Evolutionary conservation across 2,888 invertebrate genomes (phyloP).

Genomic region (Cerastis rubricosa): DNA sequence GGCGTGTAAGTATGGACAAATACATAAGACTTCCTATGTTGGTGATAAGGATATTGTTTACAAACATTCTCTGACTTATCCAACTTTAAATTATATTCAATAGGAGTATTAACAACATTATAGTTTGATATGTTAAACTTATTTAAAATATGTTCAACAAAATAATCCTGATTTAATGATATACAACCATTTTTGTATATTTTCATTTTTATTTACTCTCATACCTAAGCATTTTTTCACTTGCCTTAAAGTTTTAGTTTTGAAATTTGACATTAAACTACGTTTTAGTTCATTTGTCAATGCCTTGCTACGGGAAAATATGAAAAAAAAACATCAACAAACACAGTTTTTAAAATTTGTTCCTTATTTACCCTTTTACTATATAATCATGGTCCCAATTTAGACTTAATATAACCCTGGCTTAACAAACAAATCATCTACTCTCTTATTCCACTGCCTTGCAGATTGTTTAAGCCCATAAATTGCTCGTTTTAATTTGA

Average conservation of each 20-base stretch:
- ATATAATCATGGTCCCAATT: constrained; percentile 66
- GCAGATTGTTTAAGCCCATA: constrained; percentile 67
- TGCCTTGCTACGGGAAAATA: not conserved
- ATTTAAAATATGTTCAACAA: constrained; percentile 12
- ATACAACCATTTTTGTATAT: not conserved
- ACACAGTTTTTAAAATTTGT: not conserved
- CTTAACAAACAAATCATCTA: constrained; percentile 52
- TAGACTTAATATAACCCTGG: constrained; percentile 51
- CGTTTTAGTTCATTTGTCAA: constrained; percentile 8
- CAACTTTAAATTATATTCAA: constrained; percentile 26
- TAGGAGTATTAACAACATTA: constrained; percentile 19
- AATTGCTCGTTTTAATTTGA: constrained; percentile 63
- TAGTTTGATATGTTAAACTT: constrained; percentile 25
- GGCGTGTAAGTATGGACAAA: constrained; percentile 4
- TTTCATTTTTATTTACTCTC: constrained; percentile 19
- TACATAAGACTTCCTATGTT: constrained; percentile 11
- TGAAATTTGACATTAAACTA: constrained; percentile 14
- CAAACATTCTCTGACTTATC: not conserved
- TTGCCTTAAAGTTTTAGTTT: constrained; percentile 21
- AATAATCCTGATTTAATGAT: constrained; percentile 27
- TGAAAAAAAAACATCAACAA: constrained; percentile 2
- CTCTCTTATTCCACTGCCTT: constrained; percentile 58
- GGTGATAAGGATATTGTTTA: not conserved
- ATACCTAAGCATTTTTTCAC: constrained; percentile 26
- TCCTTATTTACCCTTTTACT: constrained; percentile 34